Conservation (phyloP, 1,140 invertebrate genomes). For the Platyura marginata region DNA sequence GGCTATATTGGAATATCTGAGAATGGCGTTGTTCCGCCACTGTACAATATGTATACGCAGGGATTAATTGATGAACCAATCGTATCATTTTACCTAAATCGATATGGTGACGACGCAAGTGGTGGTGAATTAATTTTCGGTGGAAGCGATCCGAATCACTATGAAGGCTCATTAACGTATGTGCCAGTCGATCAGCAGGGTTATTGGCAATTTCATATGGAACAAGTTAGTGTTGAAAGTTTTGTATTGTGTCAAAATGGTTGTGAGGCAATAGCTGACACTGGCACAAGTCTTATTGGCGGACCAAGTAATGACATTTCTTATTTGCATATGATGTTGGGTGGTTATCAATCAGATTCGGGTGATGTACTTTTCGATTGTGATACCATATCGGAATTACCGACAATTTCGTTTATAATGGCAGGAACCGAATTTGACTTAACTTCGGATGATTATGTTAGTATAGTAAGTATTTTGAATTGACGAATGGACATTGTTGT, state of each 20-base stretch:
- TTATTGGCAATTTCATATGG: slow-evolving; percentile 24
- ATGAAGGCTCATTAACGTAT: slow-evolving; percentile 13
- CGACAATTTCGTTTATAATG: slow-evolving; percentile 11
- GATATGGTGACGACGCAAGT: neutral
- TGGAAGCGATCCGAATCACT: slow-evolving; percentile 14
- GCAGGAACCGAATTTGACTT: slow-evolving; percentile 10
- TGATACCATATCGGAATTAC: slow-evolving; percentile 4
- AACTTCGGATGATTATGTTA: slow-evolving; percentile 7
- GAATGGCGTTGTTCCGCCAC: slow-evolving; percentile 75
- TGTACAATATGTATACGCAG: slow-evolving; percentile 84
- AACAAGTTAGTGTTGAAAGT: slow-evolving; percentile 5
- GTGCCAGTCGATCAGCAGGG: slow-evolving; percentile 16
- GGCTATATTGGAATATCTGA: slow-evolving; percentile 73
- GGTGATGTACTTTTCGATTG: no score
- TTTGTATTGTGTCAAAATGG: slow-evolving; percentile 22
- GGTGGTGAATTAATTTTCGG: slow-evolving; percentile 17
- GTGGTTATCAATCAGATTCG: slow-evolving; percentile 8
- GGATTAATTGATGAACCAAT: slow-evolving; percentile 52
- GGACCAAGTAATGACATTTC: slow-evolving; percentile 28
- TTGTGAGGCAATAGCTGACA: slow-evolving; percentile 54
- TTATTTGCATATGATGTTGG: neutral
- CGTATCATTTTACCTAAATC: slow-evolving; percentile 89
- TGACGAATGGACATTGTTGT: neutral
- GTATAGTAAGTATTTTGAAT: no score
- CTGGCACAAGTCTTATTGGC: slow-evolving; percentile 54